These are phyloP conservation scores for Prionace glauca DNA, from an alignment of 2,797 vertebrate genomes.

Conservation along the genomic window DNA sequence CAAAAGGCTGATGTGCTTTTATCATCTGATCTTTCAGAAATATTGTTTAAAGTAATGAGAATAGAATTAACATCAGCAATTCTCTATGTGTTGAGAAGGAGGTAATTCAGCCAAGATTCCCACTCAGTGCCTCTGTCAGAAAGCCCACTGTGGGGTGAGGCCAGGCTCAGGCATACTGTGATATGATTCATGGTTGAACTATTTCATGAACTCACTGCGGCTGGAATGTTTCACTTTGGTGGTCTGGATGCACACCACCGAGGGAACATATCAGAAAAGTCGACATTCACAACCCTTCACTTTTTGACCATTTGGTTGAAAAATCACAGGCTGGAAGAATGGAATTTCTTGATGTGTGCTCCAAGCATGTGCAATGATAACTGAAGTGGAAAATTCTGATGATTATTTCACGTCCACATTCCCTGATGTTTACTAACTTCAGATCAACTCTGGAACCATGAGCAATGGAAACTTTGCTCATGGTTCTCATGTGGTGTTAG, in stretches of 20 bases:
- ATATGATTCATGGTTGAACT: background rate
- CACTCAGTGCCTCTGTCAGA: background rate
- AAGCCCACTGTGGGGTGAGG: background rate
- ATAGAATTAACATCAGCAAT: too few relatives aligned
- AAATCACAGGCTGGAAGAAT: background rate
- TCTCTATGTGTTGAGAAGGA: background rate
- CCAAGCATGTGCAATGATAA: background rate
- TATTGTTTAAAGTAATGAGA: background rate
- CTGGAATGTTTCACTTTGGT: background rate
- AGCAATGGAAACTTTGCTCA: background rate
- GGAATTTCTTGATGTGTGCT: background rate
- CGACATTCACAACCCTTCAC: background rate
- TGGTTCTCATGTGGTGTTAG: too few relatives aligned
- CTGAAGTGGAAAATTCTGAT: background rate
- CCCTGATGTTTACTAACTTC: background rate
- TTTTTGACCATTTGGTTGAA: constrained; percentile 3
- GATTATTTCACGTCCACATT: background rate
- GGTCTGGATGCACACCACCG: background rate
- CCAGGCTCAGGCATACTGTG: background rate
- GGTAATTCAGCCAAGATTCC: background rate
- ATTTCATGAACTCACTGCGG: background rate
- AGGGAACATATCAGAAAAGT: background rate
- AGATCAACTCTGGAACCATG: background rate
- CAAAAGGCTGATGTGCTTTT: background rate
- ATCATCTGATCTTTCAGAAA: background rate